phyloP scores from a whole-genome alignment of 2,113 vertebrate species.

The Ceyx melanurus region DNA sequence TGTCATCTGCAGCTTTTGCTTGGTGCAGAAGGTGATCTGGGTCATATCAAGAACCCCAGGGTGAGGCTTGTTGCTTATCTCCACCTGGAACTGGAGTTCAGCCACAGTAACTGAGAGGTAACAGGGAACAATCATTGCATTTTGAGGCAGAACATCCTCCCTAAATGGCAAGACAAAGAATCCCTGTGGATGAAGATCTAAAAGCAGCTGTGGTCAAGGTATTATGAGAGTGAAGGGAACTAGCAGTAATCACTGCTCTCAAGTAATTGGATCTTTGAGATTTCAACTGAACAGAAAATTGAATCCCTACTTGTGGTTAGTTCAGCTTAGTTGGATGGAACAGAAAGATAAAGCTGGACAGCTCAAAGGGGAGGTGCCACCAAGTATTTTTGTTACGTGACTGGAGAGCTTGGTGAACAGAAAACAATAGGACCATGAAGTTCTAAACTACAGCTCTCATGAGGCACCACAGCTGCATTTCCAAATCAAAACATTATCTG shows the following conservation, averaged over 20 bases:
- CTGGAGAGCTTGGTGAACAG: background rate
- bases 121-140: background rate
- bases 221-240: constrained; percentile 27
- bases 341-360: background rate
- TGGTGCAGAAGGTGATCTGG: background rate
- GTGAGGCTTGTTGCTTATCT: background rate
- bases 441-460: background rate
- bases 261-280: constrained; percentile 42
- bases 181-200: background rate
- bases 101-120: background rate
- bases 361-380: background rate
- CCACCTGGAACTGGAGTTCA: background rate
- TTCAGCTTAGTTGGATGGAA: background rate
- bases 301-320: background rate
- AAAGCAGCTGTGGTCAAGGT: background rate
- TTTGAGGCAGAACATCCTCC: background rate
- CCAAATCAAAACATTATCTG: background rate
- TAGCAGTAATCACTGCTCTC: background rate
- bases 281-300: constrained; percentile 29
- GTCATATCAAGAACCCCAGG: background rate
- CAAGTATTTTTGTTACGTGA: background rate
- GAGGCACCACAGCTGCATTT: background rate
- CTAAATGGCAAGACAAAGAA: background rate
- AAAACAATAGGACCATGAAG: background rate
- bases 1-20: fast-evolving